Evolutionary conservation across 2,797 vertebrate species (phyloP), one percentile per base, ranked within the genome.

Genomic region (Emys orbicularis): DNA sequence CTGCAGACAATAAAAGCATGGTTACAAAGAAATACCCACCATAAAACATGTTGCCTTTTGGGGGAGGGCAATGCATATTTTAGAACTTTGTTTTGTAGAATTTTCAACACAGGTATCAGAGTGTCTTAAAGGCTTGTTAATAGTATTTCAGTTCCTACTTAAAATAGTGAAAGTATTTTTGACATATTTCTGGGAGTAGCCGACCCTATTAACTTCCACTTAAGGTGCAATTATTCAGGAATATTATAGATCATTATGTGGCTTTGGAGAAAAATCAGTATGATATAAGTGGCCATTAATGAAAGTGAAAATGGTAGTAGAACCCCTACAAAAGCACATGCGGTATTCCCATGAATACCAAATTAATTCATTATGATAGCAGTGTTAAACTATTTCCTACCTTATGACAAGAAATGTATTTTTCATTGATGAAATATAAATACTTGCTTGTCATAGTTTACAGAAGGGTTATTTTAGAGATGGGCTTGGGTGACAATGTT

Each of bases 201-300:
- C 91, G 96, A 94, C 88, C 81, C 92, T 97, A 88, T 97, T 97
- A 98, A 96, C 91, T 96, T 97, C 92, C 83, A 97, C 94, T 98
- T 98, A 97, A 96, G 95, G 85, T 3, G 56, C 90, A 97, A 97
- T 98, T 97, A 98, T 97, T 98, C 95, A 97, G 93, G 92, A 97
- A 97, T 96, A 79, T 97, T 97, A 96, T 84, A 97, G 96, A 98
- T 96, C 93, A 92, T 96, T 97, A 97, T 96, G 93, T 93, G 96
- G 95, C 98, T 97, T 98, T 97, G 93, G 97, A 97, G 98, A 77
- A 96, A 97, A 97, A 98, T 98, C 96, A 97, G 85, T 83, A 96
- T 54, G 88, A 96, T 91, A 96, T 95, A 98, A 98, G 93, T 97
- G 92, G 86, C 94, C 90, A 97, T 98, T 98, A 98, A 90, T 93